These are phyloP conservation scores for Oreamnos americanus DNA, from an alignment of 2,113 vertebrate species.

Conservation along the genomic window DNA sequence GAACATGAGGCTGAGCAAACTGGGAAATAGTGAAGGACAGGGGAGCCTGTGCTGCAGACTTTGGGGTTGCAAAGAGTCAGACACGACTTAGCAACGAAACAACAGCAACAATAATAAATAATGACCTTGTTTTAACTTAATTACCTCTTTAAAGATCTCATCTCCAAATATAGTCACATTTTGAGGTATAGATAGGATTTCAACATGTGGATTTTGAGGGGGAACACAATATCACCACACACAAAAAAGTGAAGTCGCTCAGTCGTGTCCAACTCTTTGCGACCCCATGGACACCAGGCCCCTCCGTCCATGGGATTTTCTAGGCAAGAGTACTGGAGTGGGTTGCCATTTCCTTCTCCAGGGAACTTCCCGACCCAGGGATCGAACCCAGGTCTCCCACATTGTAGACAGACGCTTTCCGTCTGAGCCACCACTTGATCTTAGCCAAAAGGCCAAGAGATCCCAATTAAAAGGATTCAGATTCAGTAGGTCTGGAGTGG, in stretches of 20 bases:
- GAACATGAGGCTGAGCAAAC: neutral
- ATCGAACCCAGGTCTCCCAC: too few relatives aligned
- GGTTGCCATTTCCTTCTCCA: too few relatives aligned
- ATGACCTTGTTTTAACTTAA: neutral
- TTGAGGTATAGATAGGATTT: neutral
- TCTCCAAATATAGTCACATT: neutral
- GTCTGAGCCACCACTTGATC: too few relatives aligned
- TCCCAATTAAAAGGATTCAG: neutral
- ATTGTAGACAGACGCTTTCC: too few relatives aligned
- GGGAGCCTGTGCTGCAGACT: neutral
- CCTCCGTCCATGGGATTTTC: too few relatives aligned
- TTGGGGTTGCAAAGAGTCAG: neutral
- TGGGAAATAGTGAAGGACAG: neutral
- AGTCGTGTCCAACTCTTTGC: too few relatives aligned
- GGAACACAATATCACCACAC: neutral
- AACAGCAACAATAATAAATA: neutral
- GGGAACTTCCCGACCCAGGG: too few relatives aligned
- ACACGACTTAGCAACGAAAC: neutral
- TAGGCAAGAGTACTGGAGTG: too few relatives aligned
- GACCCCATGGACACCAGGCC: too few relatives aligned
- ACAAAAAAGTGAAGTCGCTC: too few relatives aligned
- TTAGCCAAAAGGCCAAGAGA: neutral
- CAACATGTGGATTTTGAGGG: neutral
- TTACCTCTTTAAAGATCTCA: neutral
- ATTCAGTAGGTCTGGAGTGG: neutral